Conservation (phyloP, 2,888 invertebrate species). For the Drosophila atripex region DNA sequence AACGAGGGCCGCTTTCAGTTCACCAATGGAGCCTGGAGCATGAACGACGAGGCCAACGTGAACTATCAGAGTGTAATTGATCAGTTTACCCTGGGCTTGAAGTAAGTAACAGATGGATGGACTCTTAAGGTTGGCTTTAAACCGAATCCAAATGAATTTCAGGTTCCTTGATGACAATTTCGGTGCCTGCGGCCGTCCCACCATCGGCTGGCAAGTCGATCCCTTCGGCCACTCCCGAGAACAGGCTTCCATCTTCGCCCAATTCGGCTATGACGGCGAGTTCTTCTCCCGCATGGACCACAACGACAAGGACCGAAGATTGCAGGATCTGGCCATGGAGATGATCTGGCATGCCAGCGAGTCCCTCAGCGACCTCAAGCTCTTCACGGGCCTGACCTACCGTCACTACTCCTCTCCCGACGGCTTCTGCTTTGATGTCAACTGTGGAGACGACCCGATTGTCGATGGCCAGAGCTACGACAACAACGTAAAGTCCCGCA, state of each 20-base stretch:
- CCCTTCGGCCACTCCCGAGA: conserved; percentile 94
- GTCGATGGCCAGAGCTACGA: conserved; percentile 92
- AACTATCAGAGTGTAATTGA: conserved; percentile 90
- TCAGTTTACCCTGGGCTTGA: conserved; percentile 88
- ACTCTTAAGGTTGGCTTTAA: no score
- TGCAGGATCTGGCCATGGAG: conserved; percentile 88
- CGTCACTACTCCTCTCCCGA: conserved; percentile 93
- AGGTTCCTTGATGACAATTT: conserved; percentile 88
- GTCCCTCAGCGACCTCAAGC: conserved; percentile 86
- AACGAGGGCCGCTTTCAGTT: conserved; percentile 90
- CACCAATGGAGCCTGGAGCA: conserved; percentile 92
- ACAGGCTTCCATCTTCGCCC: conserved; percentile 91
- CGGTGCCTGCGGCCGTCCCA: conserved; percentile 89
- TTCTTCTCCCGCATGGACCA: conserved; percentile 94
- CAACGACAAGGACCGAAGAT: conserved; percentile 89
- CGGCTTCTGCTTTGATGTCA: conserved; percentile 96
- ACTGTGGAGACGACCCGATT: conserved; percentile 93
- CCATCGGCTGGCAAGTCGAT: conserved; percentile 93
- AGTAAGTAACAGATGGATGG: conserved; percentile 81
- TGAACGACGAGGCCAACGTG: conserved; percentile 91
- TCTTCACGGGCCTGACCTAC: conserved; percentile 93
- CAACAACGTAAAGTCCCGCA: conserved; percentile 91
- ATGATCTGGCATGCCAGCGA: conserved; percentile 92
- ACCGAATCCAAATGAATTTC: background rate
- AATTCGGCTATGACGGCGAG: conserved; percentile 94